These are phyloP conservation scores for Neoseiulus cucumeris DNA, from an alignment of 1,140 invertebrate genomes.

Conservation along the genomic window DNA sequence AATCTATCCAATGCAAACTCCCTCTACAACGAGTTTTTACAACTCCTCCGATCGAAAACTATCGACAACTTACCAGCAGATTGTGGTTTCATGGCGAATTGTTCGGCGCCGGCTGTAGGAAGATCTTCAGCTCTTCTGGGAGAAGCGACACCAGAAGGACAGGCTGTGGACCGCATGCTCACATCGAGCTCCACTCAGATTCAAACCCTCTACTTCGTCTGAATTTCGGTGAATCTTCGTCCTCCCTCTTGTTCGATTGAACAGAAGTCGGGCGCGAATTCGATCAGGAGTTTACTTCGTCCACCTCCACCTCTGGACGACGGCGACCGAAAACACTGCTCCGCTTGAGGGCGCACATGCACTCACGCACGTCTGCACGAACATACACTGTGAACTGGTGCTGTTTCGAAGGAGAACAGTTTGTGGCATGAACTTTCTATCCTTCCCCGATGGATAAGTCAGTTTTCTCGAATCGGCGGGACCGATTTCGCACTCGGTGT, in stretches of 20 bases:
- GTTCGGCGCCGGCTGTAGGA: not conserved
- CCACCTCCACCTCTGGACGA: not conserved
- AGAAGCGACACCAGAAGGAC: conserved; percentile 2
- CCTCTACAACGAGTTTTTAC: not conserved
- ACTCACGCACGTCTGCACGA: too few relatives aligned
- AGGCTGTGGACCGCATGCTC: conserved; percentile 4
- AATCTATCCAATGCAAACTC: too few relatives aligned
- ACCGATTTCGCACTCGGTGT: too few relatives aligned
- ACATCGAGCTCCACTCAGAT: not conserved
- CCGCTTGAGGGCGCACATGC: too few relatives aligned
- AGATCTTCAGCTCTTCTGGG: conserved; percentile 8
- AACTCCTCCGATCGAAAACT: not conserved
- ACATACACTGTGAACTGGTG: too few relatives aligned
- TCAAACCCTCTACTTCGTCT: not conserved
- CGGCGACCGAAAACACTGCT: not conserved
- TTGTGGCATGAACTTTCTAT: too few relatives aligned
- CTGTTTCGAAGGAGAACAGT: too few relatives aligned
- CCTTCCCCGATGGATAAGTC: too few relatives aligned
- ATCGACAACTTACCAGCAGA: not conserved
- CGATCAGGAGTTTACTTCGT: not conserved
- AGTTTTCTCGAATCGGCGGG: too few relatives aligned
- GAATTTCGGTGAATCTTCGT: not conserved
- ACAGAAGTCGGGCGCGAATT: not conserved
- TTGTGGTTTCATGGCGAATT: not conserved
- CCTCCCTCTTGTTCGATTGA: not conserved